Evolutionary conservation across 2,888 invertebrate genomes (phyloP), one percentile per base, ranked within the genome.

Genomic region (Drosophila anomelani): DNA sequence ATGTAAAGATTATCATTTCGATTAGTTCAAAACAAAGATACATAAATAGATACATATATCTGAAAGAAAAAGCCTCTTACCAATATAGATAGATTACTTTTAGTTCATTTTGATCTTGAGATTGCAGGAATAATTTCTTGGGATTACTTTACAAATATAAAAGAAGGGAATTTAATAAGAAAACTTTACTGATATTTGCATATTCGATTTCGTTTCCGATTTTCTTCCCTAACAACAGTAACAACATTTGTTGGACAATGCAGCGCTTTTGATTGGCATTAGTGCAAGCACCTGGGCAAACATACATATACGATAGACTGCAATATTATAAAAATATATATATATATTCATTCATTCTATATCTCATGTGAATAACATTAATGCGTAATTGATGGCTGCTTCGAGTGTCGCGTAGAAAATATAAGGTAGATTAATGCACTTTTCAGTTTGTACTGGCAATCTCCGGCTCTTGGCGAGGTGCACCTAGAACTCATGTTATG

Each of bases 281-380:
- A 34, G 44, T 49, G 39, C 32, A 47, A 73, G 73, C 64, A 84
- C 55, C 62, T 72, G 63, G 62, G 64, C 55, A 73, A 76, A 83
- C 59, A 67, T 43, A 10, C 36, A 26, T 43, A 5, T 41, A 41
- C 10, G 17, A 34, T 64, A 64, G 46, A 74, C 71, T 62, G 44
- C 51, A 17, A 17, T 54, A 32, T 61, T 55, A 59, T n/a, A 55
- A 68, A 60, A 49, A 67, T 47, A 49, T 47, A 67, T 46, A 43
- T 53, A 58, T 26, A 13, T 23, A 23, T 23, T 23, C n/a, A 59
- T 46, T 38, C n/a, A 41, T 58, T 58, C 34, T 13, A 43, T 69
- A 36, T 51, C 36, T 73, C 12, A 43, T 36, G 46, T 47, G 20
- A 29, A 55, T 55, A 56, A 56, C 15, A 4, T 29, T 56, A 47